A percentile compares a stretch with the other conserved stretches of the same genome.
phyloP scores from a whole-genome alignment of 1,140 invertebrate species.

The Drosophila lowei region DNA sequence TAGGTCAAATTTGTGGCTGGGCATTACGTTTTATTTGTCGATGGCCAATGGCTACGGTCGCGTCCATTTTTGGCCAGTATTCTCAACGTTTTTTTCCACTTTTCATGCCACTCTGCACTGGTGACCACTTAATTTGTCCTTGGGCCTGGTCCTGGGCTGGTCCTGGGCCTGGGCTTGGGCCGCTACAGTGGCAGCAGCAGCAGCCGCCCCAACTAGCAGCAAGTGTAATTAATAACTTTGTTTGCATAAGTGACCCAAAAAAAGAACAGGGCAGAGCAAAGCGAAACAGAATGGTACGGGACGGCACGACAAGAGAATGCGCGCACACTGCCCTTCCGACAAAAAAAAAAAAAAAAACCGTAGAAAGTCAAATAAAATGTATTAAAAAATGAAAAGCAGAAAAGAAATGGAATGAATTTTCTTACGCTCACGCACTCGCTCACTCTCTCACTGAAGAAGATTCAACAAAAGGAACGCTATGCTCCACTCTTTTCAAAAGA shows the following conservation, averaged over 20 bases:
- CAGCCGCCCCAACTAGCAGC: conserved; percentile 44
- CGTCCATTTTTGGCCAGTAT: conserved; percentile 48
- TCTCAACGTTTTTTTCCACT: conserved; percentile 38
- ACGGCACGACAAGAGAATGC: conserved; percentile 11
- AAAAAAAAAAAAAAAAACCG: not conserved
- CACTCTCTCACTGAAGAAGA: no score
- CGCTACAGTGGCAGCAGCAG: conserved; percentile 3
- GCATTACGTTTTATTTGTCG: conserved; percentile 58
- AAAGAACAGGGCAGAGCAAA: conserved; percentile 5
- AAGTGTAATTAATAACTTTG: conserved; percentile 76
- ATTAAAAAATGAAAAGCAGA: conserved; percentile 12
- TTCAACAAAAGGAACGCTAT: no score
- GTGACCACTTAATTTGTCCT: conserved; percentile 68
- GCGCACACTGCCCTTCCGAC: conserved; percentile 8
- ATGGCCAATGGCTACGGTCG: conserved; percentile 59
- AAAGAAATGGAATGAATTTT: conserved; percentile 35
- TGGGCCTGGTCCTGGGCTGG: conserved; percentile 18
- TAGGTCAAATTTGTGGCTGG: conserved; percentile 64
- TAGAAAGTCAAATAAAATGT: conserved; percentile 51
- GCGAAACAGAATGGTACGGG: not conserved
- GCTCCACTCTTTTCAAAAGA: no score
- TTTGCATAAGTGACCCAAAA: conserved; percentile 63
- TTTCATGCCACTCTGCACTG: conserved; percentile 44
- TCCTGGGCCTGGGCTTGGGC: no score
- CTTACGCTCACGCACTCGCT: not conserved